A percentile compares a stretch with the other conserved stretches of the same genome.
These are phyloP conservation scores for Portevinia maculata DNA, from an alignment of 2,888 invertebrate species.

Conservation along the genomic window DNA sequence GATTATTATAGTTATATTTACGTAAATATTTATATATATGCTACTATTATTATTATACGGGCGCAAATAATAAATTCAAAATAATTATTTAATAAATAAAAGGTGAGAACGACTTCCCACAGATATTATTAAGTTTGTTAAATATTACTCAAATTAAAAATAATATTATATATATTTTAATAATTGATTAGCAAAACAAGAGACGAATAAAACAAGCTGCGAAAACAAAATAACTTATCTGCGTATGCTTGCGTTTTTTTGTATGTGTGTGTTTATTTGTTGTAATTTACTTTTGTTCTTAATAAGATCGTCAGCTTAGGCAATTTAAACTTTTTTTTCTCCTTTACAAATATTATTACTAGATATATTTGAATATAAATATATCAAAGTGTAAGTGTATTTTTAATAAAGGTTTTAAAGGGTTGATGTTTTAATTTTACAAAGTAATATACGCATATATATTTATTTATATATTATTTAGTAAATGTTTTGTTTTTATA, in stretches of 20 bases:
- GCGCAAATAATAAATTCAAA: constrained; percentile 50
- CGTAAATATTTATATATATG: constrained; percentile 35
- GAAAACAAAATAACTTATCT: constrained; percentile 49
- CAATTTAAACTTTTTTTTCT: constrained; percentile 62
- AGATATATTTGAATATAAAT: constrained; percentile 73
- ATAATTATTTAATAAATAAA: constrained; percentile 48
- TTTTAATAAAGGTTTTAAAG: constrained; percentile 68
- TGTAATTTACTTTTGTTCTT: constrained; percentile 58
- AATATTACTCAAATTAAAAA: constrained; percentile 33
- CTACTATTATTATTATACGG: constrained; percentile 52
- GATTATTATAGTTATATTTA: constrained; percentile 29
- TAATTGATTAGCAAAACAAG: constrained; percentile 28
- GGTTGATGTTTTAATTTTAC: constrained; percentile 62
- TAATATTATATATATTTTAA: constrained; percentile 2
- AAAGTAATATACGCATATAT: constrained; percentile 72
- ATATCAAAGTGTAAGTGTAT: constrained; percentile 73
- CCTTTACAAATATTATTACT: constrained; percentile 71
- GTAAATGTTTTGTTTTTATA: constrained; percentile 74
- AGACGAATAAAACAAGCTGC: constrained; percentile 34
- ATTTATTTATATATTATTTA: constrained; percentile 74
- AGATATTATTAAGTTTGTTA: constrained; percentile 24
- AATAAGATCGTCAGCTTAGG: constrained; percentile 66
- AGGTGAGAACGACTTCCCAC: constrained; percentile 27
- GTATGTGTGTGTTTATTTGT: constrained; percentile 42
- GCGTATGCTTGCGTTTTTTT: constrained; percentile 29